Evolutionary conservation across 2,113 vertebrate genomes (phyloP).

Genomic region (Talpa occidentalis): DNA sequence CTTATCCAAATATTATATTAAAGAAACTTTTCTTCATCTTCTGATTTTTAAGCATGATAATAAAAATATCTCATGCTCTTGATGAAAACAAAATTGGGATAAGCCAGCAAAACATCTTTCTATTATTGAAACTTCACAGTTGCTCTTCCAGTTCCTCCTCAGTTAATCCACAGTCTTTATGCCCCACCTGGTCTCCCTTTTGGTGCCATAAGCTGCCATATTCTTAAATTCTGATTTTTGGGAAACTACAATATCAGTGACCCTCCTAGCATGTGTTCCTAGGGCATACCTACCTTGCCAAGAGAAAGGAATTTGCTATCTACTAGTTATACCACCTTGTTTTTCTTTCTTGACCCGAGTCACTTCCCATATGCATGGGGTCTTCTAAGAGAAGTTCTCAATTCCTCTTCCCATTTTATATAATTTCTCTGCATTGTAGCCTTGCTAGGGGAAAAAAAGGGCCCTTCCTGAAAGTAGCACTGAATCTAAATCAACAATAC

Average conservation of each 20-base stretch:
- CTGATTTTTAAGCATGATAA: not conserved
- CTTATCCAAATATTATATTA: not conserved
- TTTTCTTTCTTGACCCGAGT: not conserved
- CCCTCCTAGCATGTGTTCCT: not conserved
- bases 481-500: not conserved
- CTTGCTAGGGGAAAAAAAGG: not conserved
- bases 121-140: not conserved
- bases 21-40: slow-evolving; percentile 12
- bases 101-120: not conserved
- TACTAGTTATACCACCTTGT: not conserved
- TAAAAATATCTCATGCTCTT: not conserved
- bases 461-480: not conserved
- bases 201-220: not conserved
- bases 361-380: not conserved
- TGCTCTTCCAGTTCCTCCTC: not conserved
- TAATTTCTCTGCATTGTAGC: not conserved
- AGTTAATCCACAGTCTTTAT: not conserved
- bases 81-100: not conserved
- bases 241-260: not conserved
- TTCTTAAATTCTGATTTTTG: not conserved
- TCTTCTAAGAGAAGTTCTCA: not conserved
- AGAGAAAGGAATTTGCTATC: not conserved
- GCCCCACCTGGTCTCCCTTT: not conserved
- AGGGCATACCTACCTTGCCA: not conserved
- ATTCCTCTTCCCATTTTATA: not conserved